phyloP scores from a whole-genome alignment of 2,113 vertebrate species.

The Tragelaphus scriptus region DNA sequence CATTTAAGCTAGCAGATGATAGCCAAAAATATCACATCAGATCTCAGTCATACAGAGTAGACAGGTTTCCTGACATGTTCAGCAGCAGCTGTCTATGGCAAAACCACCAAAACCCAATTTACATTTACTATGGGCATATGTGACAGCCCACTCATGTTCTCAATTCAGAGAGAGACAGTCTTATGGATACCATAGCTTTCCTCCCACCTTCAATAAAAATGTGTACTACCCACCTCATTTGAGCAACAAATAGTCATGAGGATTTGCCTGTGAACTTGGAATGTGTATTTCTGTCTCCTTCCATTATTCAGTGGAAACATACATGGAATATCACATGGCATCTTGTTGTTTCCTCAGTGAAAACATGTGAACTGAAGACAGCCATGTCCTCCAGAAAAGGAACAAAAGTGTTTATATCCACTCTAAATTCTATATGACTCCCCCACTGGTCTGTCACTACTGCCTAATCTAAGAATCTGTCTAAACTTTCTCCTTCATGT shows the following conservation, averaged over 20 bases:
- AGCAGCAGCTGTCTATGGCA: conserved; percentile 20
- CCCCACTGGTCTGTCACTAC: neutral
- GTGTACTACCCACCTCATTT: conserved; percentile 36
- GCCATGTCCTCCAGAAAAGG: conserved; percentile 2
- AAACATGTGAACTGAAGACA: neutral
- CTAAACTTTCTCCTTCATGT: neutral
- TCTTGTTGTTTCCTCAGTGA: neutral
- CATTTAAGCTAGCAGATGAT: neutral
- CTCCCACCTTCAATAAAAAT: conserved; percentile 36
- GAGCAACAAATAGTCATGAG: conserved; percentile 11
- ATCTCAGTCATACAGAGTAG: neutral
- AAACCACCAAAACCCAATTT: conserved; percentile 11
- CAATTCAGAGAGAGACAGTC: neutral
- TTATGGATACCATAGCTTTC: neutral
- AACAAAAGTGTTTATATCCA: neutral
- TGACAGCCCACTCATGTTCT: neutral
- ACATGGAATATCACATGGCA: neutral
- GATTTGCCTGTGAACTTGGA: conserved; percentile 12
- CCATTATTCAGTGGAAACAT: conserved; percentile 10
- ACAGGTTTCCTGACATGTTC: conserved; percentile 33
- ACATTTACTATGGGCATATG: neutral
- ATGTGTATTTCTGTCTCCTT: conserved; percentile 31
- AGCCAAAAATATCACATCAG: conserved; percentile 15
- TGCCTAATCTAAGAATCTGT: conserved; percentile 14
- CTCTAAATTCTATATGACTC: neutral